phyloP scores from a whole-genome alignment of 2,888 invertebrate species.

The Cepaea hortensis region DNA sequence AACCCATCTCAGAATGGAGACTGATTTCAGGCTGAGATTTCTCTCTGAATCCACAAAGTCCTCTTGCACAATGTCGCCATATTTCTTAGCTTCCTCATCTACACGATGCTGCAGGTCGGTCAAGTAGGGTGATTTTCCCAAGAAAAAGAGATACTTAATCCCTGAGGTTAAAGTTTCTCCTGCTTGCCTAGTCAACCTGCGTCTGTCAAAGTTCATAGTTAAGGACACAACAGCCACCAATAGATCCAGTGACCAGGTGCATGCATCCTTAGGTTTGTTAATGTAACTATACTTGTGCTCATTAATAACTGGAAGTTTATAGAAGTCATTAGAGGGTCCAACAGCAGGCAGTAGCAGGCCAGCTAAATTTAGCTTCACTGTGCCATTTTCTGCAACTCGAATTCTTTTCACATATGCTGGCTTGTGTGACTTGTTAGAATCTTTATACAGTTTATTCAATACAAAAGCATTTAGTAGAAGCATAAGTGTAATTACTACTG shows the following conservation, averaged over 20 bases:
- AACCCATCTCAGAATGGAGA: conserved; percentile 37
- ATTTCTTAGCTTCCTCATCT: conserved; percentile 2
- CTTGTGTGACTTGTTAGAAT: neutral
- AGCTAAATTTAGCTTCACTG: conserved; percentile 16
- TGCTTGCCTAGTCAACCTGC: neutral
- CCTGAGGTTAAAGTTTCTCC: neutral
- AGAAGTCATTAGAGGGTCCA: neutral
- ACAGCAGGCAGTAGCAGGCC: conserved; percentile 15
- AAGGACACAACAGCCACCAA: conserved; percentile 28
- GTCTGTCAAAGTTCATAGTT: conserved; percentile 23
- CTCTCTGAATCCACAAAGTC: conserved; percentile 19
- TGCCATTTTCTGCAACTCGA: neutral
- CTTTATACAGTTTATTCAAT: neutral
- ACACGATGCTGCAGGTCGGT: conserved; percentile 12
- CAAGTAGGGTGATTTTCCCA: conserved; percentile 9
- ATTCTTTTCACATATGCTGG: conserved; percentile 17
- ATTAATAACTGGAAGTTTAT: conserved; percentile 23
- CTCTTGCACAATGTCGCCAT: conserved; percentile 37
- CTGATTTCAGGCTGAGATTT: conserved; percentile 41
- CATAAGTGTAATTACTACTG: neutral
- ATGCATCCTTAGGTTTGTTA: conserved; percentile 10
- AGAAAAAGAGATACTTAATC: conserved; percentile 20
- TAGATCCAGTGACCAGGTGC: neutral
- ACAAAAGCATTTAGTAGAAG: neutral
- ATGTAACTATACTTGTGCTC: conserved; percentile 23